Conservation (phyloP, 2,888 invertebrate genomes). For the Tiliacea citrago region DNA sequence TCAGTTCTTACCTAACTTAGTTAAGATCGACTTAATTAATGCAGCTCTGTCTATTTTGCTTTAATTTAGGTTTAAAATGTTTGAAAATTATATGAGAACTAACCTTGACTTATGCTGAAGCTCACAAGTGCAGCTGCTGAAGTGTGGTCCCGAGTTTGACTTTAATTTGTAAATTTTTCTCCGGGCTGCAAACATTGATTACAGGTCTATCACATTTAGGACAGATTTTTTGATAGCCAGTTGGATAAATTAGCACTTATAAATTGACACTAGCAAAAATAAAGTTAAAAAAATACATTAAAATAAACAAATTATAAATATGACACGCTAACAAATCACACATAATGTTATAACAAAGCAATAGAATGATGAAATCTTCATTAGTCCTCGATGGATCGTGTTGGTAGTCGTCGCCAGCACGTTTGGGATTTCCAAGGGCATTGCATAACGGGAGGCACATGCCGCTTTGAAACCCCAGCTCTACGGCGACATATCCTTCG, state of each 20-base stretch:
- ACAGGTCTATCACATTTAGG: not conserved
- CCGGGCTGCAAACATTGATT: not conserved
- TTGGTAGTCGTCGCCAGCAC: constrained; percentile 88
- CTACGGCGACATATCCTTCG: constrained; percentile 90
- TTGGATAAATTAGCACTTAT: not conserved
- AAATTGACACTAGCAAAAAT: not conserved
- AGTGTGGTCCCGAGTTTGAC: not conserved
- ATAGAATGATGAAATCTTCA: not conserved
- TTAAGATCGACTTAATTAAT: constrained; percentile 27
- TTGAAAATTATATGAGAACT: constrained; percentile 5
- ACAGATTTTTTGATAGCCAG: not conserved
- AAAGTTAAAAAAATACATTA: not conserved
- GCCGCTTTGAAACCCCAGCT: constrained; percentile 96
- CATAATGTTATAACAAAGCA: not conserved
- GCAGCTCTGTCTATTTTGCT: constrained; percentile 14
- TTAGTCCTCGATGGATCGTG: constrained; percentile 35
- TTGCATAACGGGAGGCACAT: constrained; percentile 94
- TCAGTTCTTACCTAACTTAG: constrained; percentile 15
- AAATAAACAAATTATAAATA: too few relatives aligned
- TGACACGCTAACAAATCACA: not conserved
- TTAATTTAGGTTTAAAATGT: constrained; percentile 1
- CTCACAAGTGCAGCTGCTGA: not conserved
- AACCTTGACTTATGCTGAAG: not conserved
- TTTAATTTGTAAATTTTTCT: not conserved
- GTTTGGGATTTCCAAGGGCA: constrained; percentile 97